phyloP scores from a whole-genome alignment of 64 coral and sea anemone species.

The Anthopleura sola region DNA sequence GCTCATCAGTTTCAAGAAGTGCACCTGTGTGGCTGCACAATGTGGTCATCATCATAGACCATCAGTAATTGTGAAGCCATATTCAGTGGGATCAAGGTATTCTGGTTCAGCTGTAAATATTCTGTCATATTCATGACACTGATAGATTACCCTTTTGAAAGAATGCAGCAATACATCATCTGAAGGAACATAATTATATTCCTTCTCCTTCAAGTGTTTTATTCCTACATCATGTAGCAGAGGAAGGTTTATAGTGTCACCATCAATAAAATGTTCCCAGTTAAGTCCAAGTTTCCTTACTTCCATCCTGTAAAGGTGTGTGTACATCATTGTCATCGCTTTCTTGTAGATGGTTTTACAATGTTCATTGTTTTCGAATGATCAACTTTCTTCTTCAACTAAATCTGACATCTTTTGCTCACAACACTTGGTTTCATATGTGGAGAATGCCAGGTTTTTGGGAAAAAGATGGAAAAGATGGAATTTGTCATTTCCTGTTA shows the following conservation, averaged over 20 bases:
- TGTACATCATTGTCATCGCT: constrained; percentile 30
- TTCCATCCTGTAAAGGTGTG: constrained; percentile 24
- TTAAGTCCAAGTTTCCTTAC: constrained; percentile 33
- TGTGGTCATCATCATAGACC: not conserved
- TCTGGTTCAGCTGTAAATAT: not conserved
- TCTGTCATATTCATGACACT: constrained; percentile 8
- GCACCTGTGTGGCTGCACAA: not conserved
- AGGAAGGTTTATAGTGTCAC: constrained; percentile 14
- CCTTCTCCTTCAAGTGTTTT: not conserved
- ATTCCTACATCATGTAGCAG: not conserved
- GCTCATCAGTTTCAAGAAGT: not conserved
- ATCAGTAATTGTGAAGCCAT: not conserved
- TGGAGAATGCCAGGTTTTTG: constrained; percentile 7
- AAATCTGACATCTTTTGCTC: constrained; percentile 6
- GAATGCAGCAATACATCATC: not conserved
- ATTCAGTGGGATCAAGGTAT: not conserved
- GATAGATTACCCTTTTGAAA: constrained; percentile 9
- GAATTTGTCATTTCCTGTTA: constrained; percentile 28
- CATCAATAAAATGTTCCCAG: constrained; percentile 14
- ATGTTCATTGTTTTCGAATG: not conserved
- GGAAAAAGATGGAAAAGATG: not conserved
- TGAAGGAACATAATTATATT: not conserved
- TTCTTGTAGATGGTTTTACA: constrained; percentile 9
- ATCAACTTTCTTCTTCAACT: not conserved
- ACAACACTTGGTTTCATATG: not conserved